phyloP scores from a whole-genome alignment of 2,888 invertebrate species.

The Lutraria lutraria region DNA sequence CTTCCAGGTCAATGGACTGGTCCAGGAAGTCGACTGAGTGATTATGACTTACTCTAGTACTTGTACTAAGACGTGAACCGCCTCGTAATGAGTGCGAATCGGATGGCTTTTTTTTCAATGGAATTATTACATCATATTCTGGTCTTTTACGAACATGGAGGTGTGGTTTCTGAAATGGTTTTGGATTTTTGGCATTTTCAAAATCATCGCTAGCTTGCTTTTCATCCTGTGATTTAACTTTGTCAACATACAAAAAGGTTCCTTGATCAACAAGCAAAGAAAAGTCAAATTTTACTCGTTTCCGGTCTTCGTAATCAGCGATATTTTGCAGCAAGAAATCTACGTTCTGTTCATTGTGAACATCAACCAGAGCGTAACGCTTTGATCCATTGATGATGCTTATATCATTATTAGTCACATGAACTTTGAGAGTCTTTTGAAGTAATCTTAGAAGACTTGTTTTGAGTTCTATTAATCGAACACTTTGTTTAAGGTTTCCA shows the following conservation, averaged over 20 bases:
- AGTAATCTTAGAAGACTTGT: slow-evolving; percentile 67
- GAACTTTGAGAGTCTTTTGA: slow-evolving; percentile 52
- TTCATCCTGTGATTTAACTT: slow-evolving; percentile 65
- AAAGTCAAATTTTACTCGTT: slow-evolving; percentile 69
- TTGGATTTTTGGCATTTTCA: slow-evolving; percentile 65
- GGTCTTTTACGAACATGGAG: slow-evolving; percentile 45
- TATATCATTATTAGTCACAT: slow-evolving; percentile 60
- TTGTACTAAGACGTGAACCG: slow-evolving; percentile 39
- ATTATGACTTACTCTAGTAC: slow-evolving; percentile 45
- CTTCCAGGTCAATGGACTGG: slow-evolving; percentile 58
- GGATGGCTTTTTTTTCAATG: slow-evolving; percentile 23
- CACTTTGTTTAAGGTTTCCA: slow-evolving; percentile 71
- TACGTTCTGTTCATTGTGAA: slow-evolving; percentile 69
- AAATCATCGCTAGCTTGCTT: slow-evolving; percentile 66
- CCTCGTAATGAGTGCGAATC: background rate
- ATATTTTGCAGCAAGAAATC: slow-evolving; percentile 65
- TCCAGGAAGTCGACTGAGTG: background rate
- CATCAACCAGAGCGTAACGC: slow-evolving; percentile 72
- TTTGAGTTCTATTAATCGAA: slow-evolving; percentile 67
- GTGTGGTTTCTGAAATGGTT: slow-evolving; percentile 58
- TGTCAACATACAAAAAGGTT: slow-evolving; percentile 60
- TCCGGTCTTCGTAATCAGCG: slow-evolving; percentile 60
- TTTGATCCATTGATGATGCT: slow-evolving; percentile 66
- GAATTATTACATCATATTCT: slow-evolving; percentile 51
- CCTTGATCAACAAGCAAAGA: slow-evolving; percentile 54